phyloP scores from a whole-genome alignment of 2,113 vertebrate species.

The Sinocyclocheilus anshuiensis region DNA sequence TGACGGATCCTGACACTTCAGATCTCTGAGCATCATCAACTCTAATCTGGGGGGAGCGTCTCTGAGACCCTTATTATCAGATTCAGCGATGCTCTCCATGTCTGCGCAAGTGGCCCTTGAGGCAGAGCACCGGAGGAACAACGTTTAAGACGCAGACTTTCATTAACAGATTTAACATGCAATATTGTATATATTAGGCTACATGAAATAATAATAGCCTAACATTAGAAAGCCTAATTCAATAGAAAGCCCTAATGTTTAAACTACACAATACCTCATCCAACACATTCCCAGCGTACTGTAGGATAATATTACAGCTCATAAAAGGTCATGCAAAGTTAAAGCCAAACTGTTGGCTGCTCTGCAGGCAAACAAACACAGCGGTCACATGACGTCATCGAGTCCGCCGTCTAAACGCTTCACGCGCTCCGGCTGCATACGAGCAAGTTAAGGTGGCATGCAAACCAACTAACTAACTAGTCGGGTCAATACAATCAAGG shows the following conservation, averaged over 20 bases:
- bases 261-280: neutral
- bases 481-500: neutral
- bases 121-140: neutral
- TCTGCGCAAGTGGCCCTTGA: constrained; percentile 13
- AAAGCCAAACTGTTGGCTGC: constrained; percentile 40
- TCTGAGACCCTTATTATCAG: constrained; percentile 28
- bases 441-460: constrained; percentile 1
- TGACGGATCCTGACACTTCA: constrained; percentile 32
- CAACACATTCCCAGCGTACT: neutral
- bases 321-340: constrained; percentile 19
- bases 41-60: constrained; percentile 14
- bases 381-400: constrained; percentile 56
- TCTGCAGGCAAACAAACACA: constrained; percentile 31
- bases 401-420: constrained; percentile 44
- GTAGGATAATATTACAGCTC: neutral
- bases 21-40: constrained; percentile 19
- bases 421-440: neutral
- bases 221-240: neutral
- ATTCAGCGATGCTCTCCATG: constrained; percentile 12
- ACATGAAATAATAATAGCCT: neutral
- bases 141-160: neutral
- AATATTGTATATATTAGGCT: neutral
- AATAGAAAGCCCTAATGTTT: neutral
- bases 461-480: neutral
- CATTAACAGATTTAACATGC: neutral